Base-by-base conservation (phyloP, 2,888 invertebrate species). In the Chaitophorus viminalis region DNA sequence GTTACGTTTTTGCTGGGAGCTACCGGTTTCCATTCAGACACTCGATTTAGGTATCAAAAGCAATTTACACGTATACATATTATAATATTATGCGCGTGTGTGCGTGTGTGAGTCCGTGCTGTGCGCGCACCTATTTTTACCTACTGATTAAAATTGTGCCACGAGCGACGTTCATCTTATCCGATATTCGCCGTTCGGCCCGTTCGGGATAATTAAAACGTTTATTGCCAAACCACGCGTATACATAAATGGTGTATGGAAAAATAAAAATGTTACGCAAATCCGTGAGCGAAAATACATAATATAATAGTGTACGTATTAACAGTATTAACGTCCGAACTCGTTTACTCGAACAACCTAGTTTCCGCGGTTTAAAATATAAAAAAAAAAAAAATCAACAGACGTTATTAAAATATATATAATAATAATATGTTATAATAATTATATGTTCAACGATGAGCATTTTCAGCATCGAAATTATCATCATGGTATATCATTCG, bases 41-140 rank as follows among this genome's bases (percentile, higher is more conserved):
- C 52, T 46, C 46, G 76, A 76, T 76, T 76, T 76, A 76, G 76
- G 76, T 76, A 76, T 46, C 46, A 46, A 46, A 46, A 76, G 46
- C 46, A 11, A 29, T 21, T 46, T 8, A n/a, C 2, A 46, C 46
- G n/a, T 25, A 11, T 76, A n/a, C n/a, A 31, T 70, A 29, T n/a
- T 29, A 29, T 68, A 29, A 60, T n/a, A 31, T 72, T 72, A 72
- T 21, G 36, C 3, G 17, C 9, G 25, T 25, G 21, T 60, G 21
- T 60, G 60, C 25, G 60, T 60, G 25, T 60, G 60, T 9, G 60
- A 6, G 25, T 9, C 2, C 8, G 60, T 60, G 60, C n/a, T 9
- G 60, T 60, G 46, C 6, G 29, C 8, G 29, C 29, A 68, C 68
- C 29, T 11, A n/a, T 17, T n/a, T n/a, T 11, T 31, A 33, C 82